Evolutionary conservation across 1,140 invertebrate genomes (phyloP), one percentile per base, ranked within the genome.

Genomic region (Manduca sexta): DNA sequence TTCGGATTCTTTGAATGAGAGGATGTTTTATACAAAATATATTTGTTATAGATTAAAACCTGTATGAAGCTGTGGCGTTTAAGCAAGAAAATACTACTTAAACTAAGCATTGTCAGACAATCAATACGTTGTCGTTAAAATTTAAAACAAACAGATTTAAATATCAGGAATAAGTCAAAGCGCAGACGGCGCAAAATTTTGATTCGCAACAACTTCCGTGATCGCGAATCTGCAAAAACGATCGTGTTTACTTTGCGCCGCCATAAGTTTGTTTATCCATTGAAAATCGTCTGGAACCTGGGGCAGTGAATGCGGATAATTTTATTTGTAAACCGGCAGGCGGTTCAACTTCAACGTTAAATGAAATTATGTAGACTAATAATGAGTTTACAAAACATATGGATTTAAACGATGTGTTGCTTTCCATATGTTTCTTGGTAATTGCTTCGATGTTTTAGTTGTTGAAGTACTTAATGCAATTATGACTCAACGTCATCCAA

Each of bases 191-290:
- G 58, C 40, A 46, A 60, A 69, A 64, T 61, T 67, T 70, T 63
- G 60, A 71, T 79, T 71, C 56, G 61, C 64, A 65, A 40, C 56
- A 65, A 64, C 68, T 63, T 69, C 61, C 66, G 57, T 45, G 50
- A 53, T 46, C 53, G 44, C 52, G 63, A 61, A 65, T 51, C 48
- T 33, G 68, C 65, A 64, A 72, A 71, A 78, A 80, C 67, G 72
- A 76, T 40, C 51, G 39, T 80, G 70, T 80, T 80, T 80, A 71
- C 72, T 53, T 71, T 69, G 59, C 59, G 52, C 49, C 57, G 59
- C 69, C 73, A 54, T 65, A 63, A 70, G 74, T 72, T 80, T 76
- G 72, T 75, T 77, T 77, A 80, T 70, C 68, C n/a, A 61, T 62
- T 56, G 37, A 68, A 64, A 73, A 72, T 71, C 66, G 63, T 65